Base-by-base conservation (phyloP, 2,113 vertebrate species). In the Ochotona princeps region DNA sequence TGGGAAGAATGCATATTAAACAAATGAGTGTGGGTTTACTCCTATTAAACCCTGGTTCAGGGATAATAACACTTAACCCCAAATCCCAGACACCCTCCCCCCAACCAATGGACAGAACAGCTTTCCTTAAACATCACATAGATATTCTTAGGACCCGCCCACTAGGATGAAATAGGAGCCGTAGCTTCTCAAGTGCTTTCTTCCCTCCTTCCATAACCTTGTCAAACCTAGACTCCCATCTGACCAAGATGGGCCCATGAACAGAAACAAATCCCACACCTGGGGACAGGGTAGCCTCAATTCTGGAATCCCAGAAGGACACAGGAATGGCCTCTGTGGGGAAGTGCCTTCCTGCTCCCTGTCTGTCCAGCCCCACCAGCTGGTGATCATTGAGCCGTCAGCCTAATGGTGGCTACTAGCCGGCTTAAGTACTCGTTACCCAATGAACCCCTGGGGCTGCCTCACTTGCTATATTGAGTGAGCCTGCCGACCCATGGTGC, bases 381-480 rank as follows among this genome's bases (percentile, higher is more conserved):
- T 92, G 79, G 66, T 70, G 84, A 91, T 95, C 87, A 83, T 91
- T 89, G 91, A 93, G 83, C 89, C 90, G n/a, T 78, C 86, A 95
- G 73, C 66, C 49, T 94, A 84, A 94, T 82, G 20, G 78, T 47
- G 35, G 90, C 38, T 94, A 92, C 95, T 63, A 80, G 83, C 2
- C 18, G 54, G 75, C 89, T 95, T 87, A 95, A 96, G 72, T 21
- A 88, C 75, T 94, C n/a, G 1, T 89, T 96, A 89, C 96, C 65
- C 9, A 2, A 79, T 82, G 81, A 95, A 91, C 84, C 90, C 92
- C 93, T 83, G 74, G 78, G 87, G 93, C 78, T 93, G 91, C 86
- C 95, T 97, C 91, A 87, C 95, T 96, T 76, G 79, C 84, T 32
- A 57, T 95, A 95, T 87, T 30, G 73, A 97, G 78, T 93, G 94